These are phyloP conservation scores for Ruditapes philippinarum DNA, from an alignment of 1,140 invertebrate species.

Conservation along the genomic window DNA sequence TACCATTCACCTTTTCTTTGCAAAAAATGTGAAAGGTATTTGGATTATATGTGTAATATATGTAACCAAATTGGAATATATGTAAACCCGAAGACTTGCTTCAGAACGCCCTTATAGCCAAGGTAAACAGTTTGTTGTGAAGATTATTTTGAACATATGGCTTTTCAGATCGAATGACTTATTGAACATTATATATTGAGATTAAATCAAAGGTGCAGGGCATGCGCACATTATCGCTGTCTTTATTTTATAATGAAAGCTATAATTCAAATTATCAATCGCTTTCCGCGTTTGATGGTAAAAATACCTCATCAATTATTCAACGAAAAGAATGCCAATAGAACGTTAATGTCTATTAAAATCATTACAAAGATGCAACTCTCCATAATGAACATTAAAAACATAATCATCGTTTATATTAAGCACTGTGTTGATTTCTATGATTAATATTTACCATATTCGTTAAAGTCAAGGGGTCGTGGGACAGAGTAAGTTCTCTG, in stretches of 20 bases:
- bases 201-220: not conserved
- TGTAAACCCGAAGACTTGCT: too few species aligned
- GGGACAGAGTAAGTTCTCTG: constrained; percentile 37
- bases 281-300: not conserved
- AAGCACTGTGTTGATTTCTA: not conserved
- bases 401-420: not conserved
- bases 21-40: too few species aligned
- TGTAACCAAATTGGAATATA: too few species aligned
- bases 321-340: not conserved
- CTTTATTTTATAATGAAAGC: not conserved
- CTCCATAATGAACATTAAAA: not conserved
- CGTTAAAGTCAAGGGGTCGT: constrained; percentile 44
- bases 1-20: too few species aligned
- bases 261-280: not conserved
- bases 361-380: constrained; percentile 6
- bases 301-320: not conserved
- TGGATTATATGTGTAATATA: too few species aligned
- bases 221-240: not conserved
- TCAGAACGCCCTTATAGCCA: too few species aligned
- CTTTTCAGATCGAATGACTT: not conserved
- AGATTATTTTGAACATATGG: too few species aligned
- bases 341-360: not conserved
- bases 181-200: not conserved
- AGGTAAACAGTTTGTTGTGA: too few species aligned
- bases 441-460: constrained; percentile 36